Conservation (phyloP, 1,140 invertebrate species). For the Laupala kohalensis region DNA sequence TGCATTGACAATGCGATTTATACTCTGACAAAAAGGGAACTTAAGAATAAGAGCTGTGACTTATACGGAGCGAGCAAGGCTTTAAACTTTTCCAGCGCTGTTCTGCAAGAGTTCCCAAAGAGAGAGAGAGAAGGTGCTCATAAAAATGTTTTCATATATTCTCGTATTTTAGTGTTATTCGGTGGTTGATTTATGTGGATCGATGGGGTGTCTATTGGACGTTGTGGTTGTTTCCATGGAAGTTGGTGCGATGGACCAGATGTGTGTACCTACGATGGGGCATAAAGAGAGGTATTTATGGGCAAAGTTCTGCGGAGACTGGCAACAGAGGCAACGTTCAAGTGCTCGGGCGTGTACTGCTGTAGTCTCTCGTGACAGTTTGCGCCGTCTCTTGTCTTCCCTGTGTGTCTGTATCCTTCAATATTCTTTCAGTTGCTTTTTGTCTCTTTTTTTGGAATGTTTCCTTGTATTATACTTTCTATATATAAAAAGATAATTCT, state of each 20-base stretch:
- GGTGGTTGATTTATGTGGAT: neutral
- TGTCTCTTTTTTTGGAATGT: too few relatives aligned
- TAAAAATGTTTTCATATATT: neutral
- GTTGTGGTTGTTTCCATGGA: neutral
- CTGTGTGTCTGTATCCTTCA: too few relatives aligned
- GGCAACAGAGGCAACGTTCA: too few relatives aligned
- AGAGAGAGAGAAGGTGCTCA: neutral
- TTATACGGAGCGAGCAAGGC: neutral
- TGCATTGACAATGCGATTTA: neutral
- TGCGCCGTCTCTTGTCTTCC: too few relatives aligned
- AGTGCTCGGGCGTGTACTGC: too few relatives aligned
- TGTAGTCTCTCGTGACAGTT: too few relatives aligned
- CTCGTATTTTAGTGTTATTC: neutral
- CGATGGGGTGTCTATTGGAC: neutral
- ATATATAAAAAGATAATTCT: too few relatives aligned
- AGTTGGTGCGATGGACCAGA: neutral
- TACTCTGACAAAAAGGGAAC: neutral
- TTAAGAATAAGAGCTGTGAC: neutral
- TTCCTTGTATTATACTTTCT: too few relatives aligned
- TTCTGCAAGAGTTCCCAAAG: neutral
- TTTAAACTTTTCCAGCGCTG: neutral
- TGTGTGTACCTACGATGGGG: neutral
- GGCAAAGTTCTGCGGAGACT: too few relatives aligned
- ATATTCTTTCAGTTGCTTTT: too few relatives aligned
- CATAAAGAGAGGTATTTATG: neutral